These are phyloP conservation scores for Fistularia commersonii DNA, from an alignment of 2,797 vertebrate genomes.

Conservation along the genomic window DNA sequence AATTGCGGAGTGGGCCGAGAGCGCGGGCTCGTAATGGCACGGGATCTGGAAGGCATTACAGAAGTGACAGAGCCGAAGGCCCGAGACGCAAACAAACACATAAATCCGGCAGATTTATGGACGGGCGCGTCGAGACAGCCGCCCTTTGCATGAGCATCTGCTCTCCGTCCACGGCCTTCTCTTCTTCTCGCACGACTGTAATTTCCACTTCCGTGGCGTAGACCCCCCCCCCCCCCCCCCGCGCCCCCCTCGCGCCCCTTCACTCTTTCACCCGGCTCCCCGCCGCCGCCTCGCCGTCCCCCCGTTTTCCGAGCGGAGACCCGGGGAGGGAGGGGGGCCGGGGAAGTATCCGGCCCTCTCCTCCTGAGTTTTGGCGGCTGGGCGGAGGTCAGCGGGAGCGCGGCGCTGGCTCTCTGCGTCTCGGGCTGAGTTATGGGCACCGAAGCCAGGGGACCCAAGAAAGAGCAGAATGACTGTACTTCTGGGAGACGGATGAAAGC, in stretches of 20 bases:
- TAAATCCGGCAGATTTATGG: slow-evolving; percentile 74
- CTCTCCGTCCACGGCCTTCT: slow-evolving; percentile 24
- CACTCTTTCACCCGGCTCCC: slow-evolving; percentile 30
- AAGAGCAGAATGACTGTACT: slow-evolving; percentile 69
- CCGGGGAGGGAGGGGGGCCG: slow-evolving; percentile 43
- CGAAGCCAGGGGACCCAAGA: slow-evolving; percentile 75
- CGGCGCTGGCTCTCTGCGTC: slow-evolving; percentile 77
- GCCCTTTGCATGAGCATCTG: slow-evolving; percentile 56
- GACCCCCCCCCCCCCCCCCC: slow-evolving; percentile 20
- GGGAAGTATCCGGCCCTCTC: slow-evolving; percentile 57
- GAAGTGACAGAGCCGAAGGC: slow-evolving; percentile 71
- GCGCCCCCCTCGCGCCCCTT: slow-evolving; percentile 30
- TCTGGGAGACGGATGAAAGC: slow-evolving; percentile 76
- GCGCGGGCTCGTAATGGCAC: slow-evolving; percentile 50
- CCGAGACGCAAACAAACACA: slow-evolving; percentile 78
- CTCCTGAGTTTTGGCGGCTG: slow-evolving; percentile 68
- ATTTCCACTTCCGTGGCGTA: slow-evolving; percentile 38
- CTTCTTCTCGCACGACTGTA: slow-evolving; percentile 40
- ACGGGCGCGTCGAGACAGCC: slow-evolving; percentile 68
- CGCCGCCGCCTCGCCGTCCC: slow-evolving; percentile 45
- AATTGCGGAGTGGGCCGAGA: slow-evolving; percentile 22
- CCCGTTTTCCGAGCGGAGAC: slow-evolving; percentile 61
- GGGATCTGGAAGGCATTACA: slow-evolving; percentile 75
- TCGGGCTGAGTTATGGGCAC: slow-evolving; percentile 80
- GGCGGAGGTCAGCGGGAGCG: slow-evolving; percentile 75